Evolutionary conservation across 2,888 invertebrate species (phyloP).

Genomic region (Alloplasta piceator): DNA sequence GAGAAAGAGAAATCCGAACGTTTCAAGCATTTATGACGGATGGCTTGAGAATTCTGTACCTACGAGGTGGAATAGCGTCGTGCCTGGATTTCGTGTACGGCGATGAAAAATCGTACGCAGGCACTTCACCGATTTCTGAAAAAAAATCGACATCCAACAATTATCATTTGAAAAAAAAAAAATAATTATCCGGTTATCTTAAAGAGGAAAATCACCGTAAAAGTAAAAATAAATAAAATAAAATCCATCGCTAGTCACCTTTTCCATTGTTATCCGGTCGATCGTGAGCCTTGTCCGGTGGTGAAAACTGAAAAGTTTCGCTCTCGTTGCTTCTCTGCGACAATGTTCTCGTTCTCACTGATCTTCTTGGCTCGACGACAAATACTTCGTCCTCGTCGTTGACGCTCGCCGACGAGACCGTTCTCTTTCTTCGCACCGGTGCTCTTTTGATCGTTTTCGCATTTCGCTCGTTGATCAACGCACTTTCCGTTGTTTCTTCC

Average conservation of each 20-base stretch:
- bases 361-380: conserved; percentile 48
- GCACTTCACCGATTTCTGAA: conserved; percentile 71
- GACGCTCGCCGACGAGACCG: conserved; percentile 22
- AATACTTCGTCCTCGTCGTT: conserved; percentile 51
- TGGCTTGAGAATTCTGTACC: conserved; percentile 67
- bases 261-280: conserved; percentile 64
- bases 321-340: conserved; percentile 67
- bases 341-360: conserved; percentile 66
- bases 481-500: conserved; percentile 26
- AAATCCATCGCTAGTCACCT: conserved; percentile 47
- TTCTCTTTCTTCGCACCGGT: conserved; percentile 66
- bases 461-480: conserved; percentile 19
- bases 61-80: conserved; percentile 71
- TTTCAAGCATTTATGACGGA: conserved; percentile 29
- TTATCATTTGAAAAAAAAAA: too few species aligned
- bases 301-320: conserved; percentile 70
- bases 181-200: too few species aligned
- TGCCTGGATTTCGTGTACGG: conserved; percentile 74
- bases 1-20: too few species aligned
- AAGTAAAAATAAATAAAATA: too few species aligned
- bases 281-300: conserved; percentile 70
- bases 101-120: conserved; percentile 76
- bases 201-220: too few species aligned
- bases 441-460: conserved; percentile 54
- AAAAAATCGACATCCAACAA: conserved; percentile 26